Base-by-base conservation (phyloP, 2,797 vertebrate species). In the Protosalanx chinensis region DNA sequence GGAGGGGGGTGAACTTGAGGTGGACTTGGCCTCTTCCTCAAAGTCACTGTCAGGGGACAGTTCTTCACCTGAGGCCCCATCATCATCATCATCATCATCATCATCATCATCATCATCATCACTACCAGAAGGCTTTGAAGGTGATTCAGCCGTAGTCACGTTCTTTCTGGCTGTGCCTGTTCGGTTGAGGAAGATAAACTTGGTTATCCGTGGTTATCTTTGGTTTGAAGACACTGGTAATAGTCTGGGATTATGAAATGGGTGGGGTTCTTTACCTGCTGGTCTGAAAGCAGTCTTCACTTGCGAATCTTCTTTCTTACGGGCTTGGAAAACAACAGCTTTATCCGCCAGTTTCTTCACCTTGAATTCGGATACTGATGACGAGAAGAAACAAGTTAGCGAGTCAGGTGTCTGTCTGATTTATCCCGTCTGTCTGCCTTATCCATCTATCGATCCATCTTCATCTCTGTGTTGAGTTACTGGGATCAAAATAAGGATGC, bases 251-350 rank as follows among this genome's bases (percentile, higher is more conserved):
- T 13, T 13, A 56, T 56, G 15, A 56, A 7, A n/a, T 56, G 51
- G 18, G 18, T 53, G 51, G 3, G 51, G 51, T 56, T 56, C 16
- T 16, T 67, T 51, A 67, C 65, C 65, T 18, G 46, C 20, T 82
- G 67, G 75, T 18, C 59, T 76, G 51, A 56, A 6, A 32, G n/a
- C 64, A 18, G 67, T 77, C 58, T 79, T 81, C 58, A 79, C 73
- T 29, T 76, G 67, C 0, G 65, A 74, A 12, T 27, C 67, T 57
- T 91, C 84, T 69, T 91, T 95, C 80, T 84, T 95, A 33, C 82
- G 90, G 37, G 87, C 82, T 77, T 92, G 91, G 72, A 96, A 96
- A n/a, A 93, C 76, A 67, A 96, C 91, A 12, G 93, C 85, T 64
- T 88, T 96, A 46, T 93, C 90, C 62, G 83, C 82, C 0, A 92